Evolutionary conservation across 2,113 vertebrate species (phyloP).

Genomic region (Apus apus): DNA sequence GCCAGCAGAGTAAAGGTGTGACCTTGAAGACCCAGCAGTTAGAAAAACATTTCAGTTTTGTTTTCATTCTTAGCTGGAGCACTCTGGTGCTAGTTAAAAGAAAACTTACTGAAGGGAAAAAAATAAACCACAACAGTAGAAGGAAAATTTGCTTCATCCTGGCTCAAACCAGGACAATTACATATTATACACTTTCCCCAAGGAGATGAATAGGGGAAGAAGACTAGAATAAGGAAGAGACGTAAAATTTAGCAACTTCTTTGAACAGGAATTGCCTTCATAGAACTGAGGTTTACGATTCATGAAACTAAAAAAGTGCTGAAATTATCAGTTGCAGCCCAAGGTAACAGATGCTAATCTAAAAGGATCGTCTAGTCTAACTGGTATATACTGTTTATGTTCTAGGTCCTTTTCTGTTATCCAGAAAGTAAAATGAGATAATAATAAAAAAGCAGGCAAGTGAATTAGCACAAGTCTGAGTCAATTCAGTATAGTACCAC

Average conservation of each 20-base stretch:
- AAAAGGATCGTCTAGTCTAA: not conserved
- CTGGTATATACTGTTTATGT: not conserved
- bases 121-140: too few relatives aligned
- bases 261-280: not conserved
- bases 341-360: not conserved
- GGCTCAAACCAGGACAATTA: too few relatives aligned
- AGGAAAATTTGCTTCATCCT: too few relatives aligned
- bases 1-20: too few relatives aligned
- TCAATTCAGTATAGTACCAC: not conserved
- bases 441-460: not conserved
- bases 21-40: too few relatives aligned
- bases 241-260: not conserved
- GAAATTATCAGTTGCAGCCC: not conserved
- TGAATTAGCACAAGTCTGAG: not conserved
- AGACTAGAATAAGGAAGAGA: not conserved
- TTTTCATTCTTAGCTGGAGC: too few relatives aligned
- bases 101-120: too few relatives aligned
- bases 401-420: not conserved
- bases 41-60: too few relatives aligned
- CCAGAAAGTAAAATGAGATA: not conserved
- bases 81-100: too few relatives aligned
- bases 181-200: not conserved
- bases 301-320: not conserved
- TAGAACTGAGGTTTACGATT: not conserved
- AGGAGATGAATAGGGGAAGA: not conserved